Evolutionary conservation across 64 coral and sea anemone genomes (phyloP).

Genomic region (Porites lutea): DNA sequence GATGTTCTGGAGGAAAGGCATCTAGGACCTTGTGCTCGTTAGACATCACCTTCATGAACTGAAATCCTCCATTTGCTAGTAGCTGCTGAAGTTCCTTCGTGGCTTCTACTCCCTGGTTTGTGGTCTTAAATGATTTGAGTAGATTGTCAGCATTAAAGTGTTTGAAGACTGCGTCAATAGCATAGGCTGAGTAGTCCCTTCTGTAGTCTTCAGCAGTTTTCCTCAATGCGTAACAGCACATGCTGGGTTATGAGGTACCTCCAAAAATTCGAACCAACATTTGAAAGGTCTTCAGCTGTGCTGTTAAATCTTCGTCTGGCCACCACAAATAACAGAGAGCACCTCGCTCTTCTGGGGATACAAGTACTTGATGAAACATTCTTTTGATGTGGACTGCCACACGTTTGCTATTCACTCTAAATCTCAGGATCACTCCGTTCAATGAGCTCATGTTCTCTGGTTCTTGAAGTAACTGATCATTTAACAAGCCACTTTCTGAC

Average conservation of each 20-base stretch:
- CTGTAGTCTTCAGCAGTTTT: slow-evolving; percentile 67
- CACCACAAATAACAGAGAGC: slow-evolving; percentile 71
- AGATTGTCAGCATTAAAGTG: slow-evolving; percentile 63
- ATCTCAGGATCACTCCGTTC: slow-evolving; percentile 64
- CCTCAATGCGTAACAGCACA: slow-evolving; percentile 60
- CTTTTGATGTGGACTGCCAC: slow-evolving; percentile 61
- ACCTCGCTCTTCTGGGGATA: slow-evolving; percentile 35
- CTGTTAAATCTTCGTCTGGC: slow-evolving; percentile 52
- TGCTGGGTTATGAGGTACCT: slow-evolving; percentile 59
- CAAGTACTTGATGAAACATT: slow-evolving; percentile 71
- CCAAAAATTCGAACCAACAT: slow-evolving; percentile 73
- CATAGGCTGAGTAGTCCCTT: slow-evolving; percentile 22
- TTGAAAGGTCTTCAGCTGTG: slow-evolving; percentile 44
- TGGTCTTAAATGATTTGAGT: slow-evolving; percentile 57
- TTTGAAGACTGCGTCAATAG: slow-evolving; percentile 40
- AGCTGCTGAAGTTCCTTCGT: slow-evolving; percentile 44
- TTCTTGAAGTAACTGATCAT: slow-evolving; percentile 47
- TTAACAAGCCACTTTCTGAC: slow-evolving; percentile 35
- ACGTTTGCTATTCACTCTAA: slow-evolving; percentile 29
- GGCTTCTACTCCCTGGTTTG: slow-evolving; percentile 32
- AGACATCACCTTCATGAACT: slow-evolving; percentile 60
- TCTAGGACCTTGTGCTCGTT: slow-evolving; percentile 36
- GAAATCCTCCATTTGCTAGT: slow-evolving; percentile 65
- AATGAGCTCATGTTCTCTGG: slow-evolving; percentile 53
- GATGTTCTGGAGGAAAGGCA: slow-evolving; percentile 45